Conservation (phyloP, 1,140 invertebrate genomes). For the Lepidostoma basale region DNA sequence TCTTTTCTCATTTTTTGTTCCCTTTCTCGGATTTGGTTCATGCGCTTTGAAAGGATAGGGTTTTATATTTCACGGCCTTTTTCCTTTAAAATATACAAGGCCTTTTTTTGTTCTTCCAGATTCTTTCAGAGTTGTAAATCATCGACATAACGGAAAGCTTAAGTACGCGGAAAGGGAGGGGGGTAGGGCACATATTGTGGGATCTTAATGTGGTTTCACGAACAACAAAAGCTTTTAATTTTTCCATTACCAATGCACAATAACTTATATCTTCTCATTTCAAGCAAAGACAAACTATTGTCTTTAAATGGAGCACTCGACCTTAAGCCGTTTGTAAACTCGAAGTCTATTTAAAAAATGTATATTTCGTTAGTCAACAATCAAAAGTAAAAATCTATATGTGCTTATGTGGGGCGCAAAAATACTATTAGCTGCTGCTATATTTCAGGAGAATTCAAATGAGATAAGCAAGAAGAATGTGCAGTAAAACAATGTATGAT, state of each 20-base stretch:
- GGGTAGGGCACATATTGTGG: conserved; percentile 25
- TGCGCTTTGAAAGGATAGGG: conserved; percentile 40
- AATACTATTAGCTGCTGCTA: too few species aligned
- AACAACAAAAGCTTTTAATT: conserved; percentile 22
- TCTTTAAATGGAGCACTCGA: too few species aligned
- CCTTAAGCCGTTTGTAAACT: too few species aligned
- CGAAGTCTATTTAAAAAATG: too few species aligned
- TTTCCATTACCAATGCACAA: not conserved
- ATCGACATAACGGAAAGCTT: conserved; percentile 44
- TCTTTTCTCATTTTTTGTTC: conserved; percentile 35
- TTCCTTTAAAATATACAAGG: conserved; percentile 40
- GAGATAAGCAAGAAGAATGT: too few species aligned
- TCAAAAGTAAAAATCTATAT: too few species aligned
- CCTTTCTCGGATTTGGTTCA: conserved; percentile 36
- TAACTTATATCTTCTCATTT: too few species aligned
- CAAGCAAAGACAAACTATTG: too few species aligned
- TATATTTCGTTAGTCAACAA: too few species aligned
- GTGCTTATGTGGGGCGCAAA: too few species aligned
- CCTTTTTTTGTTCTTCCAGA: conserved; percentile 37
- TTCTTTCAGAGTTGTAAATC: conserved; percentile 44
- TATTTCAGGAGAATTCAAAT: too few species aligned
- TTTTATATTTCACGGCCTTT: conserved; percentile 44
- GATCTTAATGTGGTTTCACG: conserved; percentile 20
- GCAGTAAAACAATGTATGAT: too few species aligned
- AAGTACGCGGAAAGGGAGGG: conserved; percentile 23